Evolutionary conservation across 1,140 invertebrate species (phyloP).

Genomic region (Sycobia sp.): DNA sequence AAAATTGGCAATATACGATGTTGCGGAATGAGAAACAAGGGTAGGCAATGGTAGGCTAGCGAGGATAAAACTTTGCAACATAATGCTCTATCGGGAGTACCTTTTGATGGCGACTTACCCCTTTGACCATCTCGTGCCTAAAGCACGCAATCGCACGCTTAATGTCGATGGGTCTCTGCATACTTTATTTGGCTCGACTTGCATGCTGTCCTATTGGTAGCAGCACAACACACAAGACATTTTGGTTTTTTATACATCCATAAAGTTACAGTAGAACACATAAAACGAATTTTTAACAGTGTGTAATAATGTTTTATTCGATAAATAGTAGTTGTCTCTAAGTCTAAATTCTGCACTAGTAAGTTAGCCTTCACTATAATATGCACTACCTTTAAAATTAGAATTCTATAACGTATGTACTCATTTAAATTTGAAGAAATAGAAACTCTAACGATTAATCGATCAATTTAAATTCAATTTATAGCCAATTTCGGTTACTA

Average conservation of each 20-base stretch:
- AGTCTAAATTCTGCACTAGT: no score
- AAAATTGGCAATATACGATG: constrained; percentile 1
- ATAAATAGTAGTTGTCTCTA: no score
- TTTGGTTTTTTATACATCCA: constrained; percentile 22
- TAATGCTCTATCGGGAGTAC: constrained; percentile 18
- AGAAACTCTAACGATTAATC: no score
- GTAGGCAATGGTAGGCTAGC: no score
- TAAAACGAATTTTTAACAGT: no score
- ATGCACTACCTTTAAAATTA: no score
- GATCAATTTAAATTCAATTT: no score
- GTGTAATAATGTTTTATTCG: no score
- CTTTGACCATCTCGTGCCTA: constrained; percentile 61
- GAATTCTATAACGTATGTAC: no score
- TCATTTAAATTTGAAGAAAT: no score
- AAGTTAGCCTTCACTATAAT: no score
- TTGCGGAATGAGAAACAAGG: not conserved
- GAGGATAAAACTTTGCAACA: constrained; percentile 4
- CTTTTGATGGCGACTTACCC: constrained; percentile 54
- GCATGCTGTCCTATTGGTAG: constrained; percentile 62
- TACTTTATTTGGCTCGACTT: constrained; percentile 63
- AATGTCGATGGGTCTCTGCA: constrained; percentile 58
- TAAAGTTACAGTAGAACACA: not conserved
- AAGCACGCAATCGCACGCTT: constrained; percentile 59
- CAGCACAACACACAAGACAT: constrained; percentile 60
- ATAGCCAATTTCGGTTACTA: no score